These are phyloP conservation scores for Glaucidium brasilianum DNA, from an alignment of 2,113 vertebrate genomes.

Conservation along the genomic window DNA sequence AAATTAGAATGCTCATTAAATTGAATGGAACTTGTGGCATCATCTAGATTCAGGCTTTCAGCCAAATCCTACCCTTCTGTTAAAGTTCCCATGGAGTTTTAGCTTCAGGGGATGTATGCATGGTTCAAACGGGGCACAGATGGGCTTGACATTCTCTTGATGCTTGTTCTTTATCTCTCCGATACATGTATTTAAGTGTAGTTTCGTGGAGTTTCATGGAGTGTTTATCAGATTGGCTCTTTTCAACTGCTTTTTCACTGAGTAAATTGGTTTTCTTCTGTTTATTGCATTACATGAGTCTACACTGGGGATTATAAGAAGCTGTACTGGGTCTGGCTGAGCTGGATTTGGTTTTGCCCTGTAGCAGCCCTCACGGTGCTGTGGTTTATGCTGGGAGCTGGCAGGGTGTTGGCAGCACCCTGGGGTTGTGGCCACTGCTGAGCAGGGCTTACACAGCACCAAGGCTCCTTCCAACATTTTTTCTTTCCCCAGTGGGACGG, in stretches of 20 bases:
- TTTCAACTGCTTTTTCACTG: neutral
- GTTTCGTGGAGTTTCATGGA: neutral
- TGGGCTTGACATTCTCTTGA: fast-evolving
- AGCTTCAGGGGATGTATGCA: neutral
- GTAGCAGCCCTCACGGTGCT: no score
- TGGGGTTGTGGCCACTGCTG: no score
- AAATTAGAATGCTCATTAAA: slow-evolving; percentile 26
- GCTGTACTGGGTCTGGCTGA: no score
- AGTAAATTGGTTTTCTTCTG: neutral
- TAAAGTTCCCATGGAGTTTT: neutral
- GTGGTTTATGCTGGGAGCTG: no score
- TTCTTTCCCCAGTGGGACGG: no score
- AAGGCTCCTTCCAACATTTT: no score
- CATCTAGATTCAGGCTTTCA: neutral
- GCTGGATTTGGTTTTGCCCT: no score
- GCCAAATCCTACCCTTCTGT: neutral
- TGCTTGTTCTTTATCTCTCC: neutral
- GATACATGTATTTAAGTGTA: neutral
- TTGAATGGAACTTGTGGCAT: neutral
- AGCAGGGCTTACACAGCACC: no score
- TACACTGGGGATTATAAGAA: neutral
- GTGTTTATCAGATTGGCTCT: neutral
- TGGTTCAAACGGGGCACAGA: neutral
- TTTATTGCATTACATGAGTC: neutral
- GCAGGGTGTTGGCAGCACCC: no score